Percentiles rank a stretch among this genome's conserved stretches.
Evolutionary conservation across 2,888 invertebrate genomes (phyloP).

Genomic region (Prosopocoilus inquinatus): DNA sequence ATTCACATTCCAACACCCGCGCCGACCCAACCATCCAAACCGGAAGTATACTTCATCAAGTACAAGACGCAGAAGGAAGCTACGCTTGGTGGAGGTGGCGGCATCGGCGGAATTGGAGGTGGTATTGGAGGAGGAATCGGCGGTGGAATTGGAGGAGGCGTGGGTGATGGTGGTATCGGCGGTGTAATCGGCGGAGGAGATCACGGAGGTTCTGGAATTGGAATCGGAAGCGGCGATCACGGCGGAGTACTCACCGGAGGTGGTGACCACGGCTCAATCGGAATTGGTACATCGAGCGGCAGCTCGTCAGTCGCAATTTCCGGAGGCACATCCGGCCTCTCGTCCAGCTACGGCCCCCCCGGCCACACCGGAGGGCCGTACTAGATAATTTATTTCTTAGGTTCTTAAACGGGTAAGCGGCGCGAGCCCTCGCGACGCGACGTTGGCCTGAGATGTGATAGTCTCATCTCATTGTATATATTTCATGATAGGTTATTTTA

Average conservation of each 20-base stretch:
- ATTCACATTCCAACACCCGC: constrained; percentile 70
- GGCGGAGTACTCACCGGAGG: constrained; percentile 9
- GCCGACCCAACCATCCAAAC: constrained; percentile 81
- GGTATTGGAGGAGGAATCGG: constrained; percentile 37
- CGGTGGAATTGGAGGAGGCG: constrained; percentile 27
- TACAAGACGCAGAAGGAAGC: constrained; percentile 68
- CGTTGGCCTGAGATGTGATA: constrained; percentile 17
- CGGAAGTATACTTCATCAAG: constrained; percentile 85
- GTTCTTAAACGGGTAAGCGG: constrained; percentile 27
- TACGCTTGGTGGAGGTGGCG: constrained; percentile 35
- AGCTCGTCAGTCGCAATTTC: constrained; percentile 38
- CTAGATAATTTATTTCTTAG: constrained; percentile 28
- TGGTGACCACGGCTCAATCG: constrained; percentile 11
- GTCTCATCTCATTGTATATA: constrained; percentile 18
- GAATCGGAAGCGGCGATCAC: constrained; percentile 4
- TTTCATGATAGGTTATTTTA: constrained; percentile 3
- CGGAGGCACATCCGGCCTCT: constrained; percentile 47
- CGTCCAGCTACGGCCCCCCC: constrained; percentile 46
- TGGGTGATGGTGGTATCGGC: constrained; percentile 47
- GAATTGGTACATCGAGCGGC: constrained; percentile 41
- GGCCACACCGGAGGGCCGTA: constrained; percentile 46
- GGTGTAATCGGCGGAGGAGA: constrained; percentile 24
- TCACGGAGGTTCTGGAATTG: constrained; percentile 19
- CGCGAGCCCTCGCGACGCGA: constrained; percentile 17
- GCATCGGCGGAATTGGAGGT: constrained; percentile 42